These are phyloP conservation scores for Diacarnus erythraeanus DNA, from an alignment of 37 sponge, comb jelly and placozoan genomes.

Conservation along the genomic window DNA sequence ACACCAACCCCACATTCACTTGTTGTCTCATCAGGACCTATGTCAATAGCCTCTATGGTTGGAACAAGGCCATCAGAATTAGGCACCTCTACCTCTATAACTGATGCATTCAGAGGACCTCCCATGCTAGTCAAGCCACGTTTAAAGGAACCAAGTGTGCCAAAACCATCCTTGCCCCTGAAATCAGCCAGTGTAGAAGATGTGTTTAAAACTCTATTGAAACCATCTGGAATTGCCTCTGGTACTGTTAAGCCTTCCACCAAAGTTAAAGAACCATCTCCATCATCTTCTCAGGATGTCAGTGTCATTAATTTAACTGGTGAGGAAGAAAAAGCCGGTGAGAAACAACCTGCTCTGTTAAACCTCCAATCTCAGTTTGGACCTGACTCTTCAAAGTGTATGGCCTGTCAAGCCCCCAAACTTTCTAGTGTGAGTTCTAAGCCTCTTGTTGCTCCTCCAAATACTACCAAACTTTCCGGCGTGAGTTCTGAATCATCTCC, in stretches of 20 bases:
- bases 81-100: too few relatives aligned
- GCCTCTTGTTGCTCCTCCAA: neutral
- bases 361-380: too few relatives aligned
- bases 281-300: conserved; percentile 59
- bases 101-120: too few relatives aligned
- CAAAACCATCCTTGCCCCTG: conserved; percentile 10
- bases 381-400: conserved; percentile 23
- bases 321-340: too few relatives aligned
- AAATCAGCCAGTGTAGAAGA: conserved; percentile 30
- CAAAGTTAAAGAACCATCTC: conserved; percentile 29
- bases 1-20: too few relatives aligned
- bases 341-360: too few relatives aligned
- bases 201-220: neutral
- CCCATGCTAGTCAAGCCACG: neutral
- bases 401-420: conserved; percentile 40
- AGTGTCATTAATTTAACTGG: too few relatives aligned
- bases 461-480: neutral
- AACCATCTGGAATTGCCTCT: neutral
- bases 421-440: neutral
- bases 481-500: neutral
- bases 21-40: too few relatives aligned
- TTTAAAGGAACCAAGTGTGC: neutral
- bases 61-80: too few relatives aligned
- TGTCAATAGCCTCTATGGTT: too few relatives aligned
- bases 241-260: neutral